Evolutionary conservation across 2,797 vertebrate genomes (phyloP), one percentile per base, ranked within the genome.

Genomic region (Poecilia wingei): DNA sequence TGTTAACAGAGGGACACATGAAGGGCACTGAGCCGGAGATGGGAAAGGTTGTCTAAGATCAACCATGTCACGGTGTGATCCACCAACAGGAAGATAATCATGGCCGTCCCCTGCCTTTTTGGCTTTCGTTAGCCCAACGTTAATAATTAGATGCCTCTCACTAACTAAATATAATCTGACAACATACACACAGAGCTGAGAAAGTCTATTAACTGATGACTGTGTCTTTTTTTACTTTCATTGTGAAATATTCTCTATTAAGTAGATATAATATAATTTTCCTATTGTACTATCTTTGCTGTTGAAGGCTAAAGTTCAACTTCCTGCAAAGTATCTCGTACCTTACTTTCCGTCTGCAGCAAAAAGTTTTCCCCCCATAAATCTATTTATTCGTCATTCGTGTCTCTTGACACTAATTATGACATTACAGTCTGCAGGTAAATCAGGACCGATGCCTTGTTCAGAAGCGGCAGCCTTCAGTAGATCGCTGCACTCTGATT

Each of bases 381-480:
- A 70, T 70, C 1, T 70, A 28, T 70, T 28, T 46, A 16, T 70
- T 28, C 25, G 6, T 70, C 28, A 46, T 70, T 46, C 14, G 25
- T 7, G 13, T 45, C 41, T 46, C 68, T 45, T 70, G 41, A 70
- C 68, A 70, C 68, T 70, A 28, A 70, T 70, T 46, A 70, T 46
- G 68, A 70, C 66, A 69, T 45, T 43, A 69, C 25, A 70, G 68
- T 45, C 68, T 7, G 41, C 68, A 70, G 68, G 74, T 76, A 68
- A 74, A 82, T 43, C 22, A 59, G 72, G 59, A 49, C 77, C 72
- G 49, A 28, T 49, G 75, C 59, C 61, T 82, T 55, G n/a, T 75
- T 49, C 61, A 14, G 12, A 78, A 64, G 74, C 66, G 76, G 61
- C 74, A 77, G 79, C 28, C 77, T 80, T 70, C 46, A 36, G 45